These are phyloP conservation scores for Cheilosia variabilis DNA, from an alignment of 2,888 invertebrate species.

Conservation along the genomic window DNA sequence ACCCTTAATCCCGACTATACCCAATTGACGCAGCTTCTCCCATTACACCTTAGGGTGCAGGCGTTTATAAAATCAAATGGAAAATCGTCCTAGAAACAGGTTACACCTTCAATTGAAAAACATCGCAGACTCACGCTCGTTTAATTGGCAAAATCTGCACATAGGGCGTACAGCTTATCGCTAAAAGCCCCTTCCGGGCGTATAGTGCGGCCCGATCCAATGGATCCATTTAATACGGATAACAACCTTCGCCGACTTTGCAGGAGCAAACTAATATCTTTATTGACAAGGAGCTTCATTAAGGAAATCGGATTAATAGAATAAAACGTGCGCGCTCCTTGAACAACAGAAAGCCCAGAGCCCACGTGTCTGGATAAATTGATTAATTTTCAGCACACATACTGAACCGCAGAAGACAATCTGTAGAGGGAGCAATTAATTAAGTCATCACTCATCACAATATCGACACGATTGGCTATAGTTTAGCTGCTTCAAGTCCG, in stretches of 20 bases:
- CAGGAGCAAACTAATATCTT: conserved; percentile 29
- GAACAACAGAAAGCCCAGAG: background rate
- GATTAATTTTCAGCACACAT: conserved; percentile 48
- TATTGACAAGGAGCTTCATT: conserved; percentile 28
- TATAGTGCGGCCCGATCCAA: background rate
- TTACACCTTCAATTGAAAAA: background rate
- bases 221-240: conserved; percentile 2
- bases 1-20: no score
- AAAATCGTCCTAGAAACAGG: background rate
- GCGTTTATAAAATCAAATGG: no score
- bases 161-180: conserved; percentile 7
- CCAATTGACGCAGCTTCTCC: no score
- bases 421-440: conserved; percentile 1
- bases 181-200: conserved; percentile 4
- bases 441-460: conserved; percentile 34
- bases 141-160: background rate
- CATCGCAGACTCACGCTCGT: background rate
- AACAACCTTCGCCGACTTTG: conserved; percentile 8
- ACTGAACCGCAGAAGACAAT: conserved; percentile 14
- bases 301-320: conserved; percentile 37
- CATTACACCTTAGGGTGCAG: no score
- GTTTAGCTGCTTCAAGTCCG: background rate
- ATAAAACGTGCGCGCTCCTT: conserved; percentile 11
- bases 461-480: background rate
- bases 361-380: conserved; percentile 21